Conservation (phyloP, 1,140 invertebrate species). For the Rhopalosiphum padi region DNA sequence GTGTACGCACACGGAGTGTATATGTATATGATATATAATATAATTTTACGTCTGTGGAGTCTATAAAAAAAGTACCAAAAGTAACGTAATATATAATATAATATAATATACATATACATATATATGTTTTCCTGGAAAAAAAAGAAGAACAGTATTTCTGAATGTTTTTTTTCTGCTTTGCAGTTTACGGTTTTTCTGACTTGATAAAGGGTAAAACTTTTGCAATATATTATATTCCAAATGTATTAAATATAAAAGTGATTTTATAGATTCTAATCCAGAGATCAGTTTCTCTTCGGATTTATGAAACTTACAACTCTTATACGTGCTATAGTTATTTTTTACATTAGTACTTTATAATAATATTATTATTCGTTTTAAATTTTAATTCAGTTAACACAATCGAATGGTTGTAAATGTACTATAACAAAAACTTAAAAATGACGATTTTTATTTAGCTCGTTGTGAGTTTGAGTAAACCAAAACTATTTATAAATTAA, state of each 20-base stretch:
- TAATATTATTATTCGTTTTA: neutral
- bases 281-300: neutral
- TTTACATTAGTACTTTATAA: neutral
- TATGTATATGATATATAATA: neutral
- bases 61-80: neutral
- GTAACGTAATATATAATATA: neutral
- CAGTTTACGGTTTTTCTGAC: neutral
- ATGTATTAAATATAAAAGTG: constrained; percentile 35
- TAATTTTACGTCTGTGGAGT: neutral
- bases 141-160: neutral
- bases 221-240: neutral
- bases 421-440: too few species aligned
- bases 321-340: neutral
- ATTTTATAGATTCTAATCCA: constrained; percentile 24
- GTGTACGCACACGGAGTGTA: neutral
- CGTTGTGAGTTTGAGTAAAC: too few species aligned
- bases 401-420: too few species aligned
- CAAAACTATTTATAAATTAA: too few species aligned
- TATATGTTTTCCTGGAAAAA: neutral
- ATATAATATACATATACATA: neutral
- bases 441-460: too few species aligned
- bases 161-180: neutral
- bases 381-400: neutral
- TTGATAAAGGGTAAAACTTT: constrained; percentile 22
- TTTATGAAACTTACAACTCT: constrained; percentile 1